Conservation (phyloP, 2,113 vertebrate species). For the Pseudopipra pipra region DNA sequence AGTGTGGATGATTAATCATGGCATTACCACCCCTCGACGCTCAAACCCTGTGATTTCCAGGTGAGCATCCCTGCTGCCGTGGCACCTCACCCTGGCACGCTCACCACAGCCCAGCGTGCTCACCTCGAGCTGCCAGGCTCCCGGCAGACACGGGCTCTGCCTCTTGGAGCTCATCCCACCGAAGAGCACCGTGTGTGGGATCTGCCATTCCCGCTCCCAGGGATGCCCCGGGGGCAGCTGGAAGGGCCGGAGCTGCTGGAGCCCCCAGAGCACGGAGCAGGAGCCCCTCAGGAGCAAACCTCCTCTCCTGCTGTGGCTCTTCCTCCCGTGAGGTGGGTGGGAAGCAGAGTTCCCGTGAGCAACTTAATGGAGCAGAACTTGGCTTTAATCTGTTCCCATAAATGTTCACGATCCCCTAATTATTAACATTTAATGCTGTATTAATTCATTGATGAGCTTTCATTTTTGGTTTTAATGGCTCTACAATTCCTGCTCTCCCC, state of each 20-base stretch:
- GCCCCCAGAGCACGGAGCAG: rapidly evolving
- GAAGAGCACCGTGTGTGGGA: rapidly evolving
- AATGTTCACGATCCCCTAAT: constrained; percentile 56
- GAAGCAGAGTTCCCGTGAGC: neutral
- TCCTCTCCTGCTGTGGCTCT: neutral
- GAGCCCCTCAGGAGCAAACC: neutral
- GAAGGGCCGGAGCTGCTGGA: neutral
- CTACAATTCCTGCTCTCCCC: neutral
- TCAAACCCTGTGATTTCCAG: neutral
- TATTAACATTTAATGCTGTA: constrained; percentile 63
- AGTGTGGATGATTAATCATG: rapidly evolving
- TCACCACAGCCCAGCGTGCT: rapidly evolving
- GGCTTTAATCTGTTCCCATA: constrained; percentile 61
- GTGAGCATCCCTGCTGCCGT: rapidly evolving
- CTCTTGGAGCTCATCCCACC: rapidly evolving
- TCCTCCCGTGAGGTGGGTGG: neutral
- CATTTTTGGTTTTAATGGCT: constrained; percentile 40
- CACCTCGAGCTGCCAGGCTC: neutral
- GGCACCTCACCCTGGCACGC: rapidly evolving
- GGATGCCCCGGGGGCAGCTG: neutral
- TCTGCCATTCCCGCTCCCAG: rapidly evolving
- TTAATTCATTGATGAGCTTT: constrained; percentile 57
- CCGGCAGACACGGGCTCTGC: neutral
- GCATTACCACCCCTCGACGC: neutral
- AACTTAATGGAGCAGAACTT: constrained; percentile 56